Evolutionary conservation across 64 coral and sea anemone species (phyloP), one percentile per base, ranked within the genome.

Genomic region (Acropora tenuis): DNA sequence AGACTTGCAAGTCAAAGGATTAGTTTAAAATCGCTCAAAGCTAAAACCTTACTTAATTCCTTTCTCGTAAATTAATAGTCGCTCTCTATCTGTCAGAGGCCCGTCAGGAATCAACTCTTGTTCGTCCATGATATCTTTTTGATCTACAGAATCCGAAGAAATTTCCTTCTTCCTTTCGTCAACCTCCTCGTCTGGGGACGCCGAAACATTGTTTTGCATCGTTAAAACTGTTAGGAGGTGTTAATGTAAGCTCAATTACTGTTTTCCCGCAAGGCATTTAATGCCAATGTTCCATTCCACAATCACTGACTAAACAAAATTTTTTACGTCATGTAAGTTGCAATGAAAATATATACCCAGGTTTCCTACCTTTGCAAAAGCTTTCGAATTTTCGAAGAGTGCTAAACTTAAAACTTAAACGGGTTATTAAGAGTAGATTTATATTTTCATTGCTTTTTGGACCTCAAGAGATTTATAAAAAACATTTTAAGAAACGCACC

Each of bases 41-140:
- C 15, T 55, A 8, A 65, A 61, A 44, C 3, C 80, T 83, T 68
- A 83, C 80, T 83, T 83, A 59, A 83, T 83, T 83, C 80, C 80
- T 83, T 83, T 83, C 16, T 83, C 80, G 55, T 47, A 83, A 0
- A 83, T 10, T 68, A 83, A 83, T 7, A 67, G 80, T 15, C 80
- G 80, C 41, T 83, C 80, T 11, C 68, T 57, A 6, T 83, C 80
- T 17, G 41, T 68, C 0, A 83, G 80, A 2, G 80, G 80, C n/a
- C 47, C 60, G 4, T 83, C 59, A 43, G 41, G 80, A 67, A 83
- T 12, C n/a, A 13, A 43, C 40, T 42, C 19, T 59, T 78, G 43
- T 18, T n/a, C 48, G 19, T 6, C 18, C 3, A 67, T 16, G 12
- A 7, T 60, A 8, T 68, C 16, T 18, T 19, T 13, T 12, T 1